phyloP scores from a whole-genome alignment of 2,113 vertebrate species.

The Zapornia atra region DNA sequence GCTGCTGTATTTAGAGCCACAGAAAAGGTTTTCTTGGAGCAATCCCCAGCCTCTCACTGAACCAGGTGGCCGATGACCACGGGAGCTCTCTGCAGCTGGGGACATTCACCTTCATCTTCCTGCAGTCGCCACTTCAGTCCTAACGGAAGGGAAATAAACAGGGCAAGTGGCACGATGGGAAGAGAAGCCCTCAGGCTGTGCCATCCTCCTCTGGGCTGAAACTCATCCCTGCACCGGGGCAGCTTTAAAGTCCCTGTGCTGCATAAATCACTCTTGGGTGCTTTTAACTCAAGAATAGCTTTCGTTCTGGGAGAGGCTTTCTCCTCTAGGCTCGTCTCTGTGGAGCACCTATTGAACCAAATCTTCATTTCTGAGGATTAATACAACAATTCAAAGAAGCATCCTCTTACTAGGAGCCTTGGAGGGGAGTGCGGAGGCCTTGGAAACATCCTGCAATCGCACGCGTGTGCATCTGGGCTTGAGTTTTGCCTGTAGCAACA shows the following conservation, averaged over 20 bases:
- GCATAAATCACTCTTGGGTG: not conserved
- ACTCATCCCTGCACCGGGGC: not conserved
- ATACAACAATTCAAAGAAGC: not conserved
- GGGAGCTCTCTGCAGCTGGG: conserved; percentile 40
- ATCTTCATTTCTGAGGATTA: conserved; percentile 36
- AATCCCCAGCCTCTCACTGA: conserved; percentile 36
- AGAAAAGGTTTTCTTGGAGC: conserved; percentile 65
- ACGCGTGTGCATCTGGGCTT: not conserved
- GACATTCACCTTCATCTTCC: conserved; percentile 51
- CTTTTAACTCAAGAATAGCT: not conserved
- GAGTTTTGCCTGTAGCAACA: not conserved
- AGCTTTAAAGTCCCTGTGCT: not conserved
- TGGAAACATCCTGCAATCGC: not conserved
- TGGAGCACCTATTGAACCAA: conserved; percentile 18
- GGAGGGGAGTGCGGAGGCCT: not conserved
- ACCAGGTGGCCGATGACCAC: conserved; percentile 55
- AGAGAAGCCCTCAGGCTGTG: not conserved
- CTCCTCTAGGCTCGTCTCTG: not conserved
- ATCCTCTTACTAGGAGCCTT: not conserved
- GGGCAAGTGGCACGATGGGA: not conserved
- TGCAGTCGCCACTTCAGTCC: not conserved
- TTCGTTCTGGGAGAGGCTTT: conserved; percentile 30
- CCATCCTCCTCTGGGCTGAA: not conserved
- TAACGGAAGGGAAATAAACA: not conserved
- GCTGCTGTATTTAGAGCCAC: conserved; percentile 58